Percentiles rank a stretch among this genome's conserved stretches.
Evolutionary conservation across 2,888 invertebrate species (phyloP).

Genomic region (Eristalis pertinax): DNA sequence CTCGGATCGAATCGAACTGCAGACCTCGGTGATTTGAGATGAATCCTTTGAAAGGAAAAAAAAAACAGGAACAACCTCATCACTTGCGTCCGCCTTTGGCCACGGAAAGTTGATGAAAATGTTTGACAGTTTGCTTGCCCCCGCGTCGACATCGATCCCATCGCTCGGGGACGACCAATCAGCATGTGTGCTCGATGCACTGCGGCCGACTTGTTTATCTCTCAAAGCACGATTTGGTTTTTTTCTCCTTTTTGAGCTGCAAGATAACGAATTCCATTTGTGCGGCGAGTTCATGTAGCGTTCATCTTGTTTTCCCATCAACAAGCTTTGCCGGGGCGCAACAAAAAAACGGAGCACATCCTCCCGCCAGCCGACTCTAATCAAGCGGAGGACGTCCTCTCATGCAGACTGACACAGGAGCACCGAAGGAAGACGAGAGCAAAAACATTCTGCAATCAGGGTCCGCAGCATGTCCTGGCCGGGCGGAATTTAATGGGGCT

Average conservation of each 20-base stretch:
- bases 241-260: neutral
- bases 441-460: conserved; percentile 18
- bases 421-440: neutral
- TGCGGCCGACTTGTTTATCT: neutral
- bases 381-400: neutral
- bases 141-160: neutral
- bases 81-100: neutral
- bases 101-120: neutral
- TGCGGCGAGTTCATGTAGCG: neutral
- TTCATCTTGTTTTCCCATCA: neutral
- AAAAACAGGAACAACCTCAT: neutral
- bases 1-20: no score
- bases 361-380: neutral
- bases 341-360: neutral
- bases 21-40: no score
- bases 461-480: neutral
- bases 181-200: neutral
- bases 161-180: neutral
- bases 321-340: no score
- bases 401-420: neutral
- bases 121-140: neutral
- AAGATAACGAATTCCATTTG: neutral
- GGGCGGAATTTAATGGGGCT: conserved; percentile 4
- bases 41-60: neutral
- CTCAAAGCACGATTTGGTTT: neutral